Evolutionary conservation across 2,888 invertebrate genomes (phyloP), one percentile per base, ranked within the genome.

Genomic region (Pardosa pseudoannulata): DNA sequence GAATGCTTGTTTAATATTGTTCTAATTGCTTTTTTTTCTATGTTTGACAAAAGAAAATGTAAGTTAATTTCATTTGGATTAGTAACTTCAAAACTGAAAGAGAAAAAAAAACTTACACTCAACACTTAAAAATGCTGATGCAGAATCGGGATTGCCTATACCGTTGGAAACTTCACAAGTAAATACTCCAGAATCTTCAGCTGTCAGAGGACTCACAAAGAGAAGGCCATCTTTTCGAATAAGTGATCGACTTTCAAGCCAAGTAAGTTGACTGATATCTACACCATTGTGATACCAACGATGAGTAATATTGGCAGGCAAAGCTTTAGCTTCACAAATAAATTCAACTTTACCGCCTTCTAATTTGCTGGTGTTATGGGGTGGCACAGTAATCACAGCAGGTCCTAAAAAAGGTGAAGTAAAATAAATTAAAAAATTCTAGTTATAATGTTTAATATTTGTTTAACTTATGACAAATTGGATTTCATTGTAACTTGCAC

Each of bases 161-260:
- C 98, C 98, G 92, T 98, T 98, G 91, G 96, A 97, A 89, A 98
- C 98, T 92, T 97, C 97, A 92, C 98, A 98, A 88, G 96, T 94
- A 92, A 98, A 98, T 93, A 96, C 96, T 56, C 98, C 98, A 79
- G 97, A 96, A 93, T 98, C 98, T 91, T 97, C 97, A 39, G 98
- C 96, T 89, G 96, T 95, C 85, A 97, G 96, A 11, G 97, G 97
- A 92, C 96, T 96, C 91, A 98, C 96, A 91, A 97, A 95, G 89
- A 98, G 94, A 83, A 96, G 96, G 31, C 98, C 98, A 92, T 98
- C 97, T 89, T 95, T 93, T 87, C 95, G 94, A 91, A 97, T 95
- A 9, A 88, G 65, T n/a, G 89, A 87, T 19, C 89, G 81, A 89
- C 89, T 90, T 87, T 88, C 91, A 88, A 90, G 90, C 89, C 89